Percentiles rank a stretch among this genome's conserved stretches.
These are phyloP conservation scores for Labeo catla DNA, from an alignment of 2,113 vertebrate species.

Conservation along the genomic window DNA sequence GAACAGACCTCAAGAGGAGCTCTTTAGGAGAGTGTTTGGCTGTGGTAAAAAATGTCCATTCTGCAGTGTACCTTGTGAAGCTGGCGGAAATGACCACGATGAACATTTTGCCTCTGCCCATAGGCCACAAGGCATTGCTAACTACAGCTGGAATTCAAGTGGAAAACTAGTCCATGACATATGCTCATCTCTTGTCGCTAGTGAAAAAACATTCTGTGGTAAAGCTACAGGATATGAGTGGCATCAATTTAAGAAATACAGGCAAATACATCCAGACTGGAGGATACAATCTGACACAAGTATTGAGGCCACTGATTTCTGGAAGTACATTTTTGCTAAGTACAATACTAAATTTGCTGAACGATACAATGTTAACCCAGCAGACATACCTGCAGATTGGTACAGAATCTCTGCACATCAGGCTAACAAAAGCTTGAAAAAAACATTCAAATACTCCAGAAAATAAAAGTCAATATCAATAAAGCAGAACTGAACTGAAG, in stretches of 20 bases:
- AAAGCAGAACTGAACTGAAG: neutral
- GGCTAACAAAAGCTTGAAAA: constrained; percentile 46
- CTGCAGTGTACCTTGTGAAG: constrained; percentile 64
- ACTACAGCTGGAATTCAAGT: accelerated
- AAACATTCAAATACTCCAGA: constrained; percentile 32
- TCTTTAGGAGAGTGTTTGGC: constrained; percentile 61
- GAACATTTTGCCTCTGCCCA: constrained; percentile 48
- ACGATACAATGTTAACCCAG: constrained; percentile 19
- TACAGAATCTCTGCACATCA: constrained; percentile 44
- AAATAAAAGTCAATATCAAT: neutral
- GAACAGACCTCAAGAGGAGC: constrained; percentile 48
- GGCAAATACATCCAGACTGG: constrained; percentile 58
- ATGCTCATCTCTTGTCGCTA: neutral
- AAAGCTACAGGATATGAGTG: neutral
- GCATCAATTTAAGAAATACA: constrained; percentile 50
- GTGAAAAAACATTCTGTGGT: accelerated
- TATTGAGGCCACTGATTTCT: constrained; percentile 55
- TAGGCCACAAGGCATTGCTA: constrained; percentile 23
- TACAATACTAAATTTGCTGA: constrained; percentile 56
- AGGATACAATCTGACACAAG: constrained; percentile 61
- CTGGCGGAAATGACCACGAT: constrained; percentile 53
- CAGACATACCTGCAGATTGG: constrained; percentile 60
- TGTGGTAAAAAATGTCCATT: constrained; percentile 64
- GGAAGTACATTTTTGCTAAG: constrained; percentile 56
- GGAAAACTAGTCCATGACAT: neutral